Conservation (phyloP, 1,140 invertebrate genomes). For the Drosophila lacteicornis region DNA sequence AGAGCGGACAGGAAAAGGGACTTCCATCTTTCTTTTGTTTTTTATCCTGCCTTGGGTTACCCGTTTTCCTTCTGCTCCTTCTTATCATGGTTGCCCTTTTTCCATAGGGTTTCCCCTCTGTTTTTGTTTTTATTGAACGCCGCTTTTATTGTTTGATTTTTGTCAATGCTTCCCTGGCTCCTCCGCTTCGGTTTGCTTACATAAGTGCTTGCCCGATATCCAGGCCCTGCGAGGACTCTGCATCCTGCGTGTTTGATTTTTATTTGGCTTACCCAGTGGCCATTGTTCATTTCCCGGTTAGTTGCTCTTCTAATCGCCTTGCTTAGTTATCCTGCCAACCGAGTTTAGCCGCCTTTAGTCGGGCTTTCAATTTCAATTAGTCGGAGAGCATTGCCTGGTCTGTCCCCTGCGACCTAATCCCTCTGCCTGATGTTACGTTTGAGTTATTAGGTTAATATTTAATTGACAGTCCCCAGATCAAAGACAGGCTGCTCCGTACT, state of each 20-base stretch:
- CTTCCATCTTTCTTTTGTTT: conserved; percentile 53
- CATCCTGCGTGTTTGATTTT: conserved; percentile 73
- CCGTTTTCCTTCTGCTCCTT: conserved; percentile 17
- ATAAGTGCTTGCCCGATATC: conserved; percentile 57
- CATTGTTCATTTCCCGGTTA: conserved; percentile 79
- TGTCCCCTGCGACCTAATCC: conserved; percentile 19
- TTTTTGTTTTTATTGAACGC: conserved; percentile 72
- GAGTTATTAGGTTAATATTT: conserved; percentile 58
- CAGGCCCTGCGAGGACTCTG: conserved; percentile 11
- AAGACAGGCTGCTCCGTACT: background rate
- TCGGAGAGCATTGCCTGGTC: conserved; percentile 34
- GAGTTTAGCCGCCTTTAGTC: conserved; percentile 33
- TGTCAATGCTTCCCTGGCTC: conserved; percentile 65
- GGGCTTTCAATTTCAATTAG: conserved; percentile 67
- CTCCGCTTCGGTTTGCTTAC: conserved; percentile 53
- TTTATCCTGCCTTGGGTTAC: conserved; percentile 44
- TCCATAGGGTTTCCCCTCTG: conserved; percentile 4
- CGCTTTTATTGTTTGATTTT: conserved; percentile 77
- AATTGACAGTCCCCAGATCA: conserved; percentile 57
- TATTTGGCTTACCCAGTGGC: conserved; percentile 60
- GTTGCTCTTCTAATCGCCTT: conserved; percentile 76
- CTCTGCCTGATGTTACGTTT: conserved; percentile 18
- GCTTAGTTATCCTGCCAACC: conserved; percentile 38
- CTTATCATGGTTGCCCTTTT: conserved; percentile 37
- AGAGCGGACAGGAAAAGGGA: conserved; percentile 12